These are phyloP conservation scores for Mastomys natalensis DNA, from an alignment of 2,113 vertebrate genomes.

Conservation along the genomic window DNA sequence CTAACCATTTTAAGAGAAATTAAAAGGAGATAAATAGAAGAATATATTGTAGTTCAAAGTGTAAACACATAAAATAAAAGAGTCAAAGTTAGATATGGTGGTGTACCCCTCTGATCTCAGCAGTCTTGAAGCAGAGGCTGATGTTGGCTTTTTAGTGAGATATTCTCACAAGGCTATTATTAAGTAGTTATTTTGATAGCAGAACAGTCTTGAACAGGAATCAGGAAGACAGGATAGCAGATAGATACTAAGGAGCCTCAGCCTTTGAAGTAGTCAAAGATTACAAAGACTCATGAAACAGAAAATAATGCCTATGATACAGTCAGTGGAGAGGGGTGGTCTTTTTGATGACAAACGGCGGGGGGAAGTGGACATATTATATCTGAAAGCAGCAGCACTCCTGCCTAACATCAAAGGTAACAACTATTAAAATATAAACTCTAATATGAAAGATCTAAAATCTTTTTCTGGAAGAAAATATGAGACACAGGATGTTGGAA, in stretches of 20 bases:
- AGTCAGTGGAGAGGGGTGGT: neutral
- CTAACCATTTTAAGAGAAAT: neutral
- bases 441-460: neutral
- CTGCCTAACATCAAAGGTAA: neutral
- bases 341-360: neutral
- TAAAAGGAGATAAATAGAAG: neutral
- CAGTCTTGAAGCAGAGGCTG: neutral
- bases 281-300: neutral
- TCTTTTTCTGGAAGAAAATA: neutral
- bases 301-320: neutral
- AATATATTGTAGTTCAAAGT: neutral
- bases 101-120: neutral
- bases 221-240: neutral
- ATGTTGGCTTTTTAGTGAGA: too few species aligned
- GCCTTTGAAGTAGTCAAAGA: neutral
- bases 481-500: neutral
- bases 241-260: neutral
- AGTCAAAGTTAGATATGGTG: neutral
- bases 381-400: neutral
- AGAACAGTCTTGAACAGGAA: neutral
- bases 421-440: neutral
- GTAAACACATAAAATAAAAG: neutral
- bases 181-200: neutral
- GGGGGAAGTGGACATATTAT: neutral
- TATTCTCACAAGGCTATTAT: neutral